A percentile compares a stretch with the other conserved stretches of the same genome.
Conservation (phyloP, 1,140 invertebrate species). For the Oscheius sp. region DNA sequence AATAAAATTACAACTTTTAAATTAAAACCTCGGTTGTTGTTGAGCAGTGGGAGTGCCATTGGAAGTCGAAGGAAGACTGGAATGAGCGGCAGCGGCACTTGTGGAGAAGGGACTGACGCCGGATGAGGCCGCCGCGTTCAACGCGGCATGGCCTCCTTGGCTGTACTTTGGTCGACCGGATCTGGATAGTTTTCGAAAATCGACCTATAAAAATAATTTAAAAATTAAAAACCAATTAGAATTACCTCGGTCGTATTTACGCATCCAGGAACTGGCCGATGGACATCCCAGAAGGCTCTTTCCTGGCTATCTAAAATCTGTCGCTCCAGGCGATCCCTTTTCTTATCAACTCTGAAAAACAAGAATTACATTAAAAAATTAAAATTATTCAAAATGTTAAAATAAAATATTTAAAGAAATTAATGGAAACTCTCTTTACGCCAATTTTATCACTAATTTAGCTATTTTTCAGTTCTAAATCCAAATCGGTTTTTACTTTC, state of each 20-base stretch:
- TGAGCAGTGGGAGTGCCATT: slow-evolving; percentile 28
- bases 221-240: slow-evolving; percentile 69
- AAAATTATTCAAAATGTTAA: too few species aligned
- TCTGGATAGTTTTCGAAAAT: slow-evolving; percentile 77
- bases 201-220: slow-evolving; percentile 42
- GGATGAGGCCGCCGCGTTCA: slow-evolving; percentile 37
- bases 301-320: slow-evolving; percentile 98
- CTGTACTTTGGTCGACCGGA: slow-evolving; percentile 69
- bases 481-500: too few species aligned
- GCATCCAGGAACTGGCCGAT: slow-evolving; percentile 95
- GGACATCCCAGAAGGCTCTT: slow-evolving; percentile 98
- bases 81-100: slow-evolving; percentile 36
- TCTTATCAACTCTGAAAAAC: slow-evolving; percentile 87
- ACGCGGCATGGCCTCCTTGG: slow-evolving; percentile 44
- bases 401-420: too few species aligned
- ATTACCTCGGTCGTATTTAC: slow-evolving; percentile 96
- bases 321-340: slow-evolving; percentile 91
- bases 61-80: slow-evolving; percentile 20
- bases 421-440: too few species aligned
- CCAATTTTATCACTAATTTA: too few species aligned
- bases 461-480: too few species aligned
- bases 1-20: not conserved
- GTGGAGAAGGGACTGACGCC: slow-evolving; percentile 34
- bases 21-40: not conserved
- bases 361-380: too few species aligned